phyloP scores from a whole-genome alignment of 2,888 invertebrate genomes.

The Drosophila mimica region DNA sequence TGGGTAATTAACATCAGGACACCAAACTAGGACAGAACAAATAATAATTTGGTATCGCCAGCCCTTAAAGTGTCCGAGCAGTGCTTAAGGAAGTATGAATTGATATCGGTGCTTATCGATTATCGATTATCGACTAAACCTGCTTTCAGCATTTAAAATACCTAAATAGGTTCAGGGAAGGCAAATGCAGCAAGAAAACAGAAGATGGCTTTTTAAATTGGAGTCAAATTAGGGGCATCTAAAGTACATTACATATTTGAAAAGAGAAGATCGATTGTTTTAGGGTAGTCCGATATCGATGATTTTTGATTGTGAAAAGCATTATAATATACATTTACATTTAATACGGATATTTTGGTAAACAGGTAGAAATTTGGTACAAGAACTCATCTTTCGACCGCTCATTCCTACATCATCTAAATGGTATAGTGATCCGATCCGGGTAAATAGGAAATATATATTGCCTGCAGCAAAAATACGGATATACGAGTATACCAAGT shows the following conservation, averaged over 20 bases:
- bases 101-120: background rate
- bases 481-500: background rate
- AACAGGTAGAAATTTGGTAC: background rate
- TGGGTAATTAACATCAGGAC: constrained; percentile 11
- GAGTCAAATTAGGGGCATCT: background rate
- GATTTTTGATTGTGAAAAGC: background rate
- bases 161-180: background rate
- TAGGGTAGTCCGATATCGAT: background rate
- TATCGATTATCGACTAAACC: background rate
- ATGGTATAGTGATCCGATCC: background rate
- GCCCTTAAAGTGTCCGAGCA: background rate
- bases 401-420: background rate
- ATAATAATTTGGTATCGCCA: background rate
- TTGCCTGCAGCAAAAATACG: background rate
- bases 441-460: too few relatives aligned
- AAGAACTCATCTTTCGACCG: background rate
- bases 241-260: background rate
- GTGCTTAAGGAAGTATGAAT: background rate
- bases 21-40: background rate
- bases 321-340: background rate
- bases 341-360: background rate
- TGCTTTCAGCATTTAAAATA: background rate
- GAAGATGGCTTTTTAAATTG: background rate
- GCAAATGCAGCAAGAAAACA: background rate
- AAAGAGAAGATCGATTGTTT: background rate